Evolutionary conservation across 2,888 invertebrate species (phyloP), one percentile per base, ranked within the genome.

Genomic region (Cryptus viduatorius): DNA sequence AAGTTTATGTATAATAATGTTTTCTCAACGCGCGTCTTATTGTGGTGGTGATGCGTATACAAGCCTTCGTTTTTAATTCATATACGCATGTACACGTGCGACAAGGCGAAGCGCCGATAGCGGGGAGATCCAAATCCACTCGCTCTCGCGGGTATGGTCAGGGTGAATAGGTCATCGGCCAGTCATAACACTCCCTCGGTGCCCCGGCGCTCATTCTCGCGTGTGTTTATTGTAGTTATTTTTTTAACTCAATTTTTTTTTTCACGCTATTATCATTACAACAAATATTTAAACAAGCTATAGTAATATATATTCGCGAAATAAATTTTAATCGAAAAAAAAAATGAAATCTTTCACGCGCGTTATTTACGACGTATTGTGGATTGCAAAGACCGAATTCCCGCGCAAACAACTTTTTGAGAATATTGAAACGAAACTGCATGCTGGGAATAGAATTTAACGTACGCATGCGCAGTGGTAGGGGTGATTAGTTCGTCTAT

Each of bases 91-190:
- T 44, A 44, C 76, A 67, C 76, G 76, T 67, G 76, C 67, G 29
- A 67, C 48, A n/a, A 29, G 56, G 12, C 19, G 42, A 31, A 16
- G 7, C 64, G 65, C 16, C 12, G 65, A 37, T 31, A 16, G 50
- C 75, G 14, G 8, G 42, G 37, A 77, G 56, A 24, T 67, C 56
- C 67, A 77, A 37, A 67, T 50, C 53, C 44, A 73, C 61, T 75
- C 50, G 72, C 46, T 67, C 59, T 76, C 46, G 73, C 53, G 61
- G 61, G 48, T 73, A 61, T 61, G 46, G 31, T 59, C 64, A 81
- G 88, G 88, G 90, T 89, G 87, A 89, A 90, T 85, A 89, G 89
- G 89, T 71, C 87, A 90, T 88, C 88, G 83, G 56, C 48, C 84
- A 89, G 90, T 87, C 89, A 89, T 86, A 89, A 89, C 87, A 84